Evolutionary conservation across 2,113 vertebrate genomes (phyloP).

Genomic region (Gallinago media): DNA sequence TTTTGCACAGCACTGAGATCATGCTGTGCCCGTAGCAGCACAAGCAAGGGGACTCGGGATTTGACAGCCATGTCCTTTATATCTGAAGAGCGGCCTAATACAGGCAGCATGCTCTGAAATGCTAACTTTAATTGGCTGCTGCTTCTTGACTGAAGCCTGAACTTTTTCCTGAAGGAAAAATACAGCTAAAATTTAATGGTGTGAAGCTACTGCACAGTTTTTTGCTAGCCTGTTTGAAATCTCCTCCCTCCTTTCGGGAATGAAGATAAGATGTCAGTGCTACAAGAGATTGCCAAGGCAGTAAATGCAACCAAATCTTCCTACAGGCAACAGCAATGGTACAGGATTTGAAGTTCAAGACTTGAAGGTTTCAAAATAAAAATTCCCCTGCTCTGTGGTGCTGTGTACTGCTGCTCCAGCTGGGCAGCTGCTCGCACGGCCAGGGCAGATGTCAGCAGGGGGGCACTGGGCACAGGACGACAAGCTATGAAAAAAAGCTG

Average conservation of each 20-base stretch:
- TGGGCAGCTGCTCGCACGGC: background rate
- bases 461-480: fast-evolving
- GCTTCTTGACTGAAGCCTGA: background rate
- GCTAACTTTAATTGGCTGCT: background rate
- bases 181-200: background rate
- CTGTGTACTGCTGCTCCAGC: background rate
- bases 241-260: background rate
- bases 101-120: background rate
- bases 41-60: background rate
- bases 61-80: background rate
- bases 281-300: background rate
- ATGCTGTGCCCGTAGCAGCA: background rate
- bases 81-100: background rate
- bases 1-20: background rate
- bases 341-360: background rate
- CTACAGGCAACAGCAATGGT: background rate
- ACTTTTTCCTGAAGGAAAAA: background rate
- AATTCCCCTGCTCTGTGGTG: background rate
- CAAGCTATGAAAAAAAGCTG: background rate
- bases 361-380: background rate
- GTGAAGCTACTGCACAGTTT: background rate
- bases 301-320: background rate
- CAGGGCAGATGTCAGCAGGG: background rate
- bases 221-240: background rate
- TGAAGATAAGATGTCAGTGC: background rate